These are phyloP conservation scores for Synodontis membranacea DNA, from an alignment of 2,113 vertebrate genomes.

Conservation along the genomic window DNA sequence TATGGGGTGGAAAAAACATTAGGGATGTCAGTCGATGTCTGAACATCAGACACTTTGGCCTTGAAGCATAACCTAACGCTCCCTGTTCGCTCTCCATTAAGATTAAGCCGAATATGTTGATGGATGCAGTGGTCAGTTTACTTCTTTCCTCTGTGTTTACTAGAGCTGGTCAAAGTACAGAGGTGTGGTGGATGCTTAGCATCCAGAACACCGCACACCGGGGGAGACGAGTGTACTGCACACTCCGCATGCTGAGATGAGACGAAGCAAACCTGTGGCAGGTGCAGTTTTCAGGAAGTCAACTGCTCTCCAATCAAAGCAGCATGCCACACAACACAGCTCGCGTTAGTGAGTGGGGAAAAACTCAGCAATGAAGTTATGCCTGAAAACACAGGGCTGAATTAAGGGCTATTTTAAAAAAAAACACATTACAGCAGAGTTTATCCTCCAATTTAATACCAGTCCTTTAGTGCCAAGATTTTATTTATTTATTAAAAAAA, in stretches of 20 bases:
- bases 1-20: constrained; percentile 49
- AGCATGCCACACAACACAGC: constrained; percentile 25
- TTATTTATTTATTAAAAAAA: too few relatives aligned
- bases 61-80: constrained; percentile 46
- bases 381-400: not conserved
- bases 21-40: constrained; percentile 48
- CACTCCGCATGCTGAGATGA: constrained; percentile 29
- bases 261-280: constrained; percentile 26
- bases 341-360: not conserved
- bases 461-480: not conserved
- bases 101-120: constrained; percentile 51
- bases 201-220: constrained; percentile 22
- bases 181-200: constrained; percentile 29
- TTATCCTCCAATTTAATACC: not conserved
- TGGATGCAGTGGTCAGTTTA: constrained; percentile 39
- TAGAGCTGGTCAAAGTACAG: constrained; percentile 29
- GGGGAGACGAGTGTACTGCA: constrained; percentile 30
- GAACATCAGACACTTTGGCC: constrained; percentile 46
- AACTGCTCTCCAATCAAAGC: constrained; percentile 33
- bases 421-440: not conserved
- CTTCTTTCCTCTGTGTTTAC: constrained; percentile 38
- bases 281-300: constrained; percentile 20
- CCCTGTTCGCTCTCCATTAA: constrained; percentile 40
- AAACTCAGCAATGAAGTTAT: not conserved
- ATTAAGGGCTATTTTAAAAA: not conserved